phyloP scores from a whole-genome alignment of 2,113 vertebrate species.

The Oceanodroma tethys region DNA sequence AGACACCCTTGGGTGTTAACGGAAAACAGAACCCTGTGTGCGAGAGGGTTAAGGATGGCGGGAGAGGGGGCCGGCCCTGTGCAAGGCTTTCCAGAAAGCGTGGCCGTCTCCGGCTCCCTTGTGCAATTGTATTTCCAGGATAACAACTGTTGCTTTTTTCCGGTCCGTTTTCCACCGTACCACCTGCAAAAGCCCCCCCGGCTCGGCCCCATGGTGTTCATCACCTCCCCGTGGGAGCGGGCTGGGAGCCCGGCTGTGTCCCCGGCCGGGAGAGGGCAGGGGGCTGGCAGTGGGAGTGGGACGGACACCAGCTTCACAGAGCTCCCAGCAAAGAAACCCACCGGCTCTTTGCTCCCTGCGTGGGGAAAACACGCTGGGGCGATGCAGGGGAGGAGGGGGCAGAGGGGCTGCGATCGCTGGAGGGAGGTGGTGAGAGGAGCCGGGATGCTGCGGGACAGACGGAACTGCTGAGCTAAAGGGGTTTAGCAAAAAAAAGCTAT shows the following conservation, averaged over 20 bases:
- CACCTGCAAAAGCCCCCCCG: no score
- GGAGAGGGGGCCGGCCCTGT: fast-evolving
- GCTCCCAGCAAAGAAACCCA: background rate
- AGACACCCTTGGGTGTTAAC: background rate
- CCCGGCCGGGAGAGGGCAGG: background rate
- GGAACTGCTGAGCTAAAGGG: background rate
- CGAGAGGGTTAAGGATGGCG: background rate
- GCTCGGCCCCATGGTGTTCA: background rate
- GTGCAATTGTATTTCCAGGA: background rate
- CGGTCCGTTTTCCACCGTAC: background rate
- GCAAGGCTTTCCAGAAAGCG: background rate
- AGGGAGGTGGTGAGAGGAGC: background rate
- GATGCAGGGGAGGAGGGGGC: background rate
- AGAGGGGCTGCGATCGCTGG: fast-evolving
- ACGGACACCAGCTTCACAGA: background rate
- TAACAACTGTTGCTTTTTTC: background rate
- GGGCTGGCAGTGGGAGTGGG: background rate
- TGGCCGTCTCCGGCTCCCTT: background rate
- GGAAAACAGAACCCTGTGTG: background rate
- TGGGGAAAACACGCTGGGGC: background rate
- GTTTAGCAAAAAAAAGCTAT: background rate
- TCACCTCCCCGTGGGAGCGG: background rate
- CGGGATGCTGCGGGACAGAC: background rate
- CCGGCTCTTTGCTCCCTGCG: fast-evolving
- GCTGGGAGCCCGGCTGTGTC: background rate